Evolutionary conservation across 2,113 vertebrate genomes (phyloP).

Genomic region (Antechinus stuartii): DNA sequence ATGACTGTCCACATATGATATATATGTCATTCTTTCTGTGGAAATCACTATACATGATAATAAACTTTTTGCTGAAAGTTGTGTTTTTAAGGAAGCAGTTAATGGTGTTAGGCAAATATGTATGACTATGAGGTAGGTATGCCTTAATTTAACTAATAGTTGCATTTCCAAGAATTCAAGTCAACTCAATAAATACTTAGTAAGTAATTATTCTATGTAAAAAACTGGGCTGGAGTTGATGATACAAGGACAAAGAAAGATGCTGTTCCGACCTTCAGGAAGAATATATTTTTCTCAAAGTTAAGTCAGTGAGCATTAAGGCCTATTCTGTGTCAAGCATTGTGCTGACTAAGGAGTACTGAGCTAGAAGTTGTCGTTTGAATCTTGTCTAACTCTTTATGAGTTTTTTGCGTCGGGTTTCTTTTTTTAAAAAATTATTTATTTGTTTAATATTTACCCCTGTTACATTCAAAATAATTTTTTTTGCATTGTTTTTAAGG

Average conservation of each 20-base stretch:
- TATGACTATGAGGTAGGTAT: neutral
- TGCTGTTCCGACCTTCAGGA: neutral
- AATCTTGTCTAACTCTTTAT: too few relatives aligned
- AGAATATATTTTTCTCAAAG: neutral
- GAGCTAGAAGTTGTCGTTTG: neutral
- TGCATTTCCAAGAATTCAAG: neutral
- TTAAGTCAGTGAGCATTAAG: neutral
- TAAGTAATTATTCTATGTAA: neutral
- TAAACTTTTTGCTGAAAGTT: neutral
- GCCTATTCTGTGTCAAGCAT: neutral
- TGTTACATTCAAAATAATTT: too few relatives aligned
- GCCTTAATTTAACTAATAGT: neutral
- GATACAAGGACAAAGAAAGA: neutral
- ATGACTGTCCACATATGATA: neutral
- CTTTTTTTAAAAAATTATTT: too few relatives aligned
- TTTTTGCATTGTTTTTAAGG: too few relatives aligned
- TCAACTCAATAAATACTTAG: neutral
- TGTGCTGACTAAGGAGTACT: neutral
- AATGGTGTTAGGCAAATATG: neutral
- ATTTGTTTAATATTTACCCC: too few relatives aligned
- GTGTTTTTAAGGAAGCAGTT: neutral
- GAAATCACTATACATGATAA: neutral
- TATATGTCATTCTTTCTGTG: neutral
- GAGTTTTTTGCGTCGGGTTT: too few relatives aligned
- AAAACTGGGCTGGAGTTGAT: neutral